A percentile compares a stretch with the other conserved stretches of the same genome.
Conservation (phyloP, 1,140 invertebrate species). For the Melitaea cinxia region DNA sequence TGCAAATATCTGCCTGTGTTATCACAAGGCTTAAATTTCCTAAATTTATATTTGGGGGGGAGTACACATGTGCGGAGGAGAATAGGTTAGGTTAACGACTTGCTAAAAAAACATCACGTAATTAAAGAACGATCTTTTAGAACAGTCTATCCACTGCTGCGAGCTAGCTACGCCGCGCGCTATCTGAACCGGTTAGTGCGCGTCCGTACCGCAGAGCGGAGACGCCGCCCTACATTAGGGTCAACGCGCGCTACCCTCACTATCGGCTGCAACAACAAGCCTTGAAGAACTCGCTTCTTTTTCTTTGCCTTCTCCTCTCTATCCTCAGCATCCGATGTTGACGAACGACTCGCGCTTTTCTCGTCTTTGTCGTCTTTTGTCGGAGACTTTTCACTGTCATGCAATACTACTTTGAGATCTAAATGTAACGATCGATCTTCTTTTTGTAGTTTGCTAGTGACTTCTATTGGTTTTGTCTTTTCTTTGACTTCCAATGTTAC, state of each 20-base stretch:
- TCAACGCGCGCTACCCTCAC: constrained; percentile 76
- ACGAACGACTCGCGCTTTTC: constrained; percentile 42
- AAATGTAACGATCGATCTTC: constrained; percentile 34
- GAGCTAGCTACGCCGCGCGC: constrained; percentile 38
- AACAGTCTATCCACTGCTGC: constrained; percentile 33
- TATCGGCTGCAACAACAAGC: constrained; percentile 71
- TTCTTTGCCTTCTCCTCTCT: constrained; percentile 50
- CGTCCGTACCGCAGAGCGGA: constrained; percentile 59
- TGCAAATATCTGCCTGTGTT: no score
- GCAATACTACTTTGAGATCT: constrained; percentile 36
- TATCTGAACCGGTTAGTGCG: constrained; percentile 53
- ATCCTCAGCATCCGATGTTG: constrained; percentile 52
- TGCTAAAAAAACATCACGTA: no score
- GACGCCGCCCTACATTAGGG: constrained; percentile 49
- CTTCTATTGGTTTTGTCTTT: constrained; percentile 21
- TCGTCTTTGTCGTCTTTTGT: constrained; percentile 33
- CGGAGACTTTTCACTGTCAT: constrained; percentile 32
- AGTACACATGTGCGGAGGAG: no score
- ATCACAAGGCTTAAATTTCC: no score
- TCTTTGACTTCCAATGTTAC: constrained; percentile 9
- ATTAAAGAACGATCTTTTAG: no score
- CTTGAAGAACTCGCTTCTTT: constrained; percentile 50
- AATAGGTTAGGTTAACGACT: no score
- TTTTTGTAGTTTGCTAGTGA: constrained; percentile 19
- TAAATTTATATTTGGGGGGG: no score